Conservation (phyloP, 2,113 vertebrate species). For the Pitta sordida region DNA sequence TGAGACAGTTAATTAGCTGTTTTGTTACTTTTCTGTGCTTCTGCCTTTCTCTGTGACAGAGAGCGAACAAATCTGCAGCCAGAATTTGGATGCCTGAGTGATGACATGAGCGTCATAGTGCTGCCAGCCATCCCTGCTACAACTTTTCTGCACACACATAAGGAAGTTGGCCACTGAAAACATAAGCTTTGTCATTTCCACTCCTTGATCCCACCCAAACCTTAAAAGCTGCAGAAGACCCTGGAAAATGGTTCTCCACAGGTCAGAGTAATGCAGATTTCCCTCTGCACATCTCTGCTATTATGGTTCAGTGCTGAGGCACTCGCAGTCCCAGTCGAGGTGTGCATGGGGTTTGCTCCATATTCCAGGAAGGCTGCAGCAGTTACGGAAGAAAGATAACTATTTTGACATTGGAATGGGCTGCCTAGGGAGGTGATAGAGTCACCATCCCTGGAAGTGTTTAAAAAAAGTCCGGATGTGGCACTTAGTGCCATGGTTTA, state of each 20-base stretch:
- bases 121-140: accelerated
- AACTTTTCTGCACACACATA: accelerated
- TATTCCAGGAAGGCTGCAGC: not conserved
- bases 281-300: not conserved
- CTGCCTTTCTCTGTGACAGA: not conserved
- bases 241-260: not conserved
- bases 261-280: accelerated
- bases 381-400: not conserved
- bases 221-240: not conserved
- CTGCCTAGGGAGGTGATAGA: too few relatives aligned
- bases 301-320: accelerated
- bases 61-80: not conserved
- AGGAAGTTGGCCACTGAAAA: not conserved
- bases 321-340: accelerated
- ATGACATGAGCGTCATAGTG: not conserved
- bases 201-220: not conserved
- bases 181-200: not conserved
- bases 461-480: too few relatives aligned
- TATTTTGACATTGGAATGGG: too few relatives aligned
- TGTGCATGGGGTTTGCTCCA: accelerated
- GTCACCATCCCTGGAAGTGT: too few relatives aligned
- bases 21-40: not conserved
- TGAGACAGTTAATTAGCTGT: conserved; percentile 19
- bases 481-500: too few relatives aligned
- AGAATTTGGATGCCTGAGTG: not conserved